Conservation (phyloP, 2,113 vertebrate genomes). For the Muscicapa adusta region DNA sequence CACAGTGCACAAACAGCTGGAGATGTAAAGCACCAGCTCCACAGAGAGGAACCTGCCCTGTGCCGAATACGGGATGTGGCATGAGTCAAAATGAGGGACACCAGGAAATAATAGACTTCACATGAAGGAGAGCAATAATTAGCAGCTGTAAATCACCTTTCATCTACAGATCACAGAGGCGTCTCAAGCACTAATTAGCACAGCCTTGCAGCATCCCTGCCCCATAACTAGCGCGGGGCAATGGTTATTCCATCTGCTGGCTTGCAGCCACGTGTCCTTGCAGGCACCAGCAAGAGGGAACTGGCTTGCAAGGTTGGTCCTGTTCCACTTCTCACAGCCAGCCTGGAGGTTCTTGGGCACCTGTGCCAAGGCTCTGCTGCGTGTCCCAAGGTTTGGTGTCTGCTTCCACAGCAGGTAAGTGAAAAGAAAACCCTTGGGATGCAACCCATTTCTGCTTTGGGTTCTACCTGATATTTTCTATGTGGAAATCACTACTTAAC, state of each 20-base stretch:
- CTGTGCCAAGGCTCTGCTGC: neutral
- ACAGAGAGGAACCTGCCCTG: neutral
- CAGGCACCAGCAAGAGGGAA: slow-evolving; percentile 25
- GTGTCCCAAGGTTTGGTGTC: neutral
- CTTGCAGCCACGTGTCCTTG: neutral
- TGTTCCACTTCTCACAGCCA: neutral
- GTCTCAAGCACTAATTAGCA: neutral
- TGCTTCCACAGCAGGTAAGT: neutral
- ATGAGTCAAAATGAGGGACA: slow-evolving; percentile 31
- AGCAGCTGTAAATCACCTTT: slow-evolving; percentile 44
- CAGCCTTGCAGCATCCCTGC: neutral
- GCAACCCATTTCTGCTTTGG: neutral
- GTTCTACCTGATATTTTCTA: neutral
- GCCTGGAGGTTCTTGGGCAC: neutral
- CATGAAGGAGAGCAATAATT: slow-evolving; percentile 37
- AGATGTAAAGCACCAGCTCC: neutral
- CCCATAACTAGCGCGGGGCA: neutral
- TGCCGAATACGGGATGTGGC: neutral
- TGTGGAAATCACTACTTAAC: neutral
- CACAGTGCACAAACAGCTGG: neutral
- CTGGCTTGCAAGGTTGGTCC: neutral
- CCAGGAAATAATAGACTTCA: slow-evolving; percentile 40
- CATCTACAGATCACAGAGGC: slow-evolving; percentile 51
- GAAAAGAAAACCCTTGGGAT: neutral
- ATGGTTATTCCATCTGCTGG: neutral